Base-by-base conservation (phyloP, 2,888 invertebrate species). In the Ectropis crepuscularia region DNA sequence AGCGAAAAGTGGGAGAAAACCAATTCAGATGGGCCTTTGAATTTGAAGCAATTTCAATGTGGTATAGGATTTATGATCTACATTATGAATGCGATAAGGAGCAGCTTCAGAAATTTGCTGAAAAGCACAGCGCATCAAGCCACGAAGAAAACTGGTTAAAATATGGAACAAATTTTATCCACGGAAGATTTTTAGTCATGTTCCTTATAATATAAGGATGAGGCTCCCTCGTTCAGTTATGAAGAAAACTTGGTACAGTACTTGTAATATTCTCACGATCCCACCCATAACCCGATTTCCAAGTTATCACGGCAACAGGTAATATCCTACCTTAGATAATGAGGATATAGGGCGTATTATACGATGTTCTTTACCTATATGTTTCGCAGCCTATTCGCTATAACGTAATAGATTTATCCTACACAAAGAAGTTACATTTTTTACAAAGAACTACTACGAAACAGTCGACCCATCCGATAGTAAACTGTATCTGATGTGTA, bases 11-110 rank as follows among this genome's bases (percentile, higher is more conserved):
- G 36, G 9, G 36, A 28, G 10, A n/a, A 48, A 1, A 6, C 28
- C 37, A 12, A 39, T 51, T 51, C 39, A 51, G 11, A 11, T 7
- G 8, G 11, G 28, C 7, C 12, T 39, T 38, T 53, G 28, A 39
- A 47, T 39, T 38, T 53, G 28, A 39, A 47, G 39, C 16, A 47
- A 42, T 57, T 53, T 75, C 79, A 82, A 80, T 79, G 78, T 79
- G 79, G 73, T 73, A 75, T 61, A 71, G 75, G 78, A 80, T 85
- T 82, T 82, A 83, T 79, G 75, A 76, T 49, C 37, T 12, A 76
- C 77, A 78, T 79, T 78, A 75, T 76, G 74, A 76, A 80, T 75
- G 70, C 75, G 71, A 73, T 70, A 77, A 78, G 72, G 77, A 74
- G 70, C 68, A 61, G 68, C 69, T 16, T 43, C 70, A 70, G 75